Percentiles rank a stretch among this genome's conserved stretches.
phyloP scores from a whole-genome alignment of 2,888 invertebrate genomes.

The Leptopilina syphax region DNA sequence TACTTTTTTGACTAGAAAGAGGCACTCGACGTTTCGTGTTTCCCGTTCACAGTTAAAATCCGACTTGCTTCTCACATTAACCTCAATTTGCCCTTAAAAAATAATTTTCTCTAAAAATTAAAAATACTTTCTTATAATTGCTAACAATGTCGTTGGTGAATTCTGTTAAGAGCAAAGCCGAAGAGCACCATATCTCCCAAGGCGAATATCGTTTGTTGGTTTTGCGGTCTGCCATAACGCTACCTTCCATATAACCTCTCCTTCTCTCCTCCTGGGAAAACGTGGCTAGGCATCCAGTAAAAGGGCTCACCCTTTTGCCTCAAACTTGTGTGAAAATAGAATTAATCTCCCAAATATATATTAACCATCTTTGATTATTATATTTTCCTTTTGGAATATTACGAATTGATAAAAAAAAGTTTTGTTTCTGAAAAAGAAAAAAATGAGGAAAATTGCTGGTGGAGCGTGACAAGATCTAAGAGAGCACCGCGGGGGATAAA shows the following conservation, averaged over 20 bases:
- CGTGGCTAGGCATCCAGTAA: constrained; percentile 44
- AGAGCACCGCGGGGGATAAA: constrained; percentile 61
- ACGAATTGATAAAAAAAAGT: background rate
- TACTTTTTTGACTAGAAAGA: too few species aligned
- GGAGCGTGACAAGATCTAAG: background rate
- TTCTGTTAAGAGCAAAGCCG: background rate
- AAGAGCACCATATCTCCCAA: constrained; percentile 9
- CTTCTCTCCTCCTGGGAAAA: constrained; percentile 62
- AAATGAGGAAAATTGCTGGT: background rate
- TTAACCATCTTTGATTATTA: too few species aligned
- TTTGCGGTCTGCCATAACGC: constrained; percentile 73
- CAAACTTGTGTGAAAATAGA: background rate
- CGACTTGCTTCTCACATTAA: too few species aligned
- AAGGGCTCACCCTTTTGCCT: background rate
- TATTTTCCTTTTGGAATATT: too few species aligned
- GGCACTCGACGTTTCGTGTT: too few species aligned
- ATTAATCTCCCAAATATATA: background rate
- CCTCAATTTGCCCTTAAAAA: too few species aligned
- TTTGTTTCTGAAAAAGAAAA: background rate
- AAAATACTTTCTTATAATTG: background rate
- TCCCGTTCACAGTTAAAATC: too few species aligned
- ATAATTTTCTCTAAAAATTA: too few species aligned
- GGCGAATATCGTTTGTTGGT: constrained; percentile 71
- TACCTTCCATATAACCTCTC: constrained; percentile 62
- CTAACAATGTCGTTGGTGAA: background rate